phyloP scores from a whole-genome alignment of 2,113 vertebrate genomes.

The Saimiri boliviensis region DNA sequence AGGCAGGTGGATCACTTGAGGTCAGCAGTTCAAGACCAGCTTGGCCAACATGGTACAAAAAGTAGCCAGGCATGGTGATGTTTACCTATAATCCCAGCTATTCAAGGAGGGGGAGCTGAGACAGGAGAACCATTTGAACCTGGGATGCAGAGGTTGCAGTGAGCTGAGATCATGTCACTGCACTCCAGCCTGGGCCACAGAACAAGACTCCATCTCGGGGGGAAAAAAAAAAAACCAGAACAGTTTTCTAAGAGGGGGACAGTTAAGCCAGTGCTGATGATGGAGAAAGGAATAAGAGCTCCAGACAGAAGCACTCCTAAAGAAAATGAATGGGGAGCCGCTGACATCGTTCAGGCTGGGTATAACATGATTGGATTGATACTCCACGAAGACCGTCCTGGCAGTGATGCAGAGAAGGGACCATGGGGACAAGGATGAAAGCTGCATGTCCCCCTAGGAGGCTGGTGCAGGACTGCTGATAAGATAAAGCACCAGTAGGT shows the following conservation, averaged over 20 bases:
- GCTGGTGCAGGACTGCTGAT: not conserved
- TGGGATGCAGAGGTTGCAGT: too few relatives aligned
- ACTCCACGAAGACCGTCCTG: not conserved
- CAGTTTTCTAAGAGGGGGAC: not conserved
- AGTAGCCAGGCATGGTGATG: too few relatives aligned
- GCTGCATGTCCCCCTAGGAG: not conserved
- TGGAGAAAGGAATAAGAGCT: too few relatives aligned
- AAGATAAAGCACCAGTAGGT: not conserved
- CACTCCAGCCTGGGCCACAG: too few relatives aligned
- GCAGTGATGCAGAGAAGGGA: not conserved
- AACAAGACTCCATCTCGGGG: too few relatives aligned
- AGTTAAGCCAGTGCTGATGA: not conserved
- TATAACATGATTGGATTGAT: not conserved
- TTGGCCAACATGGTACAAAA: too few relatives aligned
- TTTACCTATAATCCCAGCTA: too few relatives aligned
- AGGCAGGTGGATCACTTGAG: too few relatives aligned
- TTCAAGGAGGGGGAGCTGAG: too few relatives aligned
- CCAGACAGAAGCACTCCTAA: not conserved
- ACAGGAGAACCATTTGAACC: too few relatives aligned
- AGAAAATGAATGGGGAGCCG: not conserved
- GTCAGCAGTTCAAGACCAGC: too few relatives aligned
- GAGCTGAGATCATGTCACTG: too few relatives aligned
- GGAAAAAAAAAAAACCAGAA: not conserved
- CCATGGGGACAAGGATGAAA: not conserved
- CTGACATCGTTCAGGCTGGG: not conserved